A percentile compares a stretch with the other conserved stretches of the same genome.
These are phyloP conservation scores for Oryctolagus cuniculus DNA, from an alignment of 2,113 vertebrate species.

Conservation along the genomic window DNA sequence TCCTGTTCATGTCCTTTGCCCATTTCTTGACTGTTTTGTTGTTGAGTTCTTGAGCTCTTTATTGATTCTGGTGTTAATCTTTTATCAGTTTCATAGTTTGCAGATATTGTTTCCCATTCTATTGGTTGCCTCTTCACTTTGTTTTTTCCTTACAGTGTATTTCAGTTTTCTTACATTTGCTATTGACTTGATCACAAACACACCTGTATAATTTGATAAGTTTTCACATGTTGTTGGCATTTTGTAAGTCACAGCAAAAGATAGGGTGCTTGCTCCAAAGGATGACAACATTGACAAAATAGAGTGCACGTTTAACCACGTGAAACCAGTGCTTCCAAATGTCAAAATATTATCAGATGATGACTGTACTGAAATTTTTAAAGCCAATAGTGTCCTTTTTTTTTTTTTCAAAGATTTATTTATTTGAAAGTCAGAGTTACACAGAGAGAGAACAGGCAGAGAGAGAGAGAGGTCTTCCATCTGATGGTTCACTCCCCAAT, in stretches of 20 bases:
- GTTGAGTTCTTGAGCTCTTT: no score
- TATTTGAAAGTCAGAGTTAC: no score
- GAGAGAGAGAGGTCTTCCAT: no score
- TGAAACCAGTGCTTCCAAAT: constrained; percentile 37
- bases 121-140: not conserved
- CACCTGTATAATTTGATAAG: not conserved
- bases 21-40: no score
- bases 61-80: no score
- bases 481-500: no score
- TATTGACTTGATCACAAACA: constrained; percentile 47
- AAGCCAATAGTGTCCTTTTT: not conserved
- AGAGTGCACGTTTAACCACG: constrained; percentile 10
- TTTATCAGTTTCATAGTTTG: no score
- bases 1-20: no score
- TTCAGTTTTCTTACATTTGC: constrained; percentile 55
- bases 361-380: constrained; percentile 4
- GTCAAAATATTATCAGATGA: constrained; percentile 59
- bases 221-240: constrained; percentile 4
- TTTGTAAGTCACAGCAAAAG: constrained; percentile 50
- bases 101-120: no score
- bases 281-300: constrained; percentile 19
- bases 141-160: not conserved
- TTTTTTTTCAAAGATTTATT: no score
- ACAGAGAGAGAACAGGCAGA: no score
- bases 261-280: not conserved